A percentile compares a stretch with the other conserved stretches of the same genome.
Evolutionary conservation across 30 jellyfish, hydroid and myxozoan species (phyloP).

Genomic region (Chironex yamaguchii): DNA sequence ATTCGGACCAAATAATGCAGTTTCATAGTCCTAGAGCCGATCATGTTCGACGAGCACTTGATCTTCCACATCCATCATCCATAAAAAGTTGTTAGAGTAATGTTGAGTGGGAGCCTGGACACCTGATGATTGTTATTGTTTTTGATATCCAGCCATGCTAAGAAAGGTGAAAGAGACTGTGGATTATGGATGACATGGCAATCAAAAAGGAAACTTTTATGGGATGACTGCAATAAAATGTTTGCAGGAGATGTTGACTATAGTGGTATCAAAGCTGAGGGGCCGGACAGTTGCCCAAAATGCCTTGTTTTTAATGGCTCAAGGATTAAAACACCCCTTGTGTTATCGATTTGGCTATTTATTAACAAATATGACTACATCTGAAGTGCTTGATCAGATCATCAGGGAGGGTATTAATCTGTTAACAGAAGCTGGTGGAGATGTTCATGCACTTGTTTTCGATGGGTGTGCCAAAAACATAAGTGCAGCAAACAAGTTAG

Average conservation of each 20-base stretch:
- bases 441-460: no score
- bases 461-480: no score
- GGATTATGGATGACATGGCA: slow-evolving; percentile 48
- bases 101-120: slow-evolving; percentile 62
- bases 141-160: not conserved
- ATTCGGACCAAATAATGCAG: not conserved
- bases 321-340: slow-evolving; percentile 44
- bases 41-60: slow-evolving; percentile 34
- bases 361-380: not conserved
- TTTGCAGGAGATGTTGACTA: slow-evolving; percentile 56
- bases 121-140: no score
- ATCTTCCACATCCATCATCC: slow-evolving; percentile 53
- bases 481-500: no score
- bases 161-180: not conserved
- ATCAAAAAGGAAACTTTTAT: not conserved
- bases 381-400: slow-evolving; percentile 3
- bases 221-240: slow-evolving; percentile 37
- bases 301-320: slow-evolving; percentile 45
- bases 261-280: slow-evolving; percentile 22
- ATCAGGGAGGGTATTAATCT: no score
- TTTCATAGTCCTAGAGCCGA: slow-evolving; percentile 38
- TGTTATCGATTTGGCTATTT: slow-evolving; percentile 36
- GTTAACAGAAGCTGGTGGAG: no score
- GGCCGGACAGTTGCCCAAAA: slow-evolving; percentile 35
- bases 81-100: slow-evolving; percentile 35